These are phyloP conservation scores for Urocolius indicus DNA, from an alignment of 2,113 vertebrate species.

Conservation along the genomic window DNA sequence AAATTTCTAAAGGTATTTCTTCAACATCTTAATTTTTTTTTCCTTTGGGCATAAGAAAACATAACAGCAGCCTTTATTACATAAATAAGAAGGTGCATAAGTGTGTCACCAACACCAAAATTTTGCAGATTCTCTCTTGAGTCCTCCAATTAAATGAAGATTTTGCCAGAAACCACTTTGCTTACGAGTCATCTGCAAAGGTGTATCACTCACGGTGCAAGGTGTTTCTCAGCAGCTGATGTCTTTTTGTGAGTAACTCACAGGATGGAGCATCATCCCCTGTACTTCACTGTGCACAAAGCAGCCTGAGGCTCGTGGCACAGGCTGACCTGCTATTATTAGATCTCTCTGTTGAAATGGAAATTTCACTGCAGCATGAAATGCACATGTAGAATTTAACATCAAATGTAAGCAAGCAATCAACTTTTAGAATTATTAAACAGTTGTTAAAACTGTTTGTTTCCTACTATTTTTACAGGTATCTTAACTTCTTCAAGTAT, in stretches of 20 bases:
- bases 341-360: not conserved
- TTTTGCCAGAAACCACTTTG: not conserved
- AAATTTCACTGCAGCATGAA: not conserved
- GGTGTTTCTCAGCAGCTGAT: not conserved
- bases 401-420: not conserved
- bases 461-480: not conserved
- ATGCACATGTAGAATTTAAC: not conserved
- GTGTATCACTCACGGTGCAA: fast-evolving
- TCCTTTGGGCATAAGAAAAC: not conserved
- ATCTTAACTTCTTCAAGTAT: not conserved
- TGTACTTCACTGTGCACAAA: not conserved
- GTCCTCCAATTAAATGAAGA: not conserved
- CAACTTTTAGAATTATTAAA: not conserved
- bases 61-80: not conserved
- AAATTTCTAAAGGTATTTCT: not conserved
- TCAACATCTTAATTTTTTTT: not conserved
- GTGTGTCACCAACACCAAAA: not conserved
- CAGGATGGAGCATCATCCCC: not conserved
- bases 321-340: not conserved
- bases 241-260: not conserved
- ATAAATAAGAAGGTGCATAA: not conserved
- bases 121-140: not conserved
- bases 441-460: not conserved
- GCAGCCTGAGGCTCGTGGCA: not conserved
- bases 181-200: not conserved